Conservation (phyloP, 2,113 vertebrate genomes). For the Engystomops pustulosus region DNA sequence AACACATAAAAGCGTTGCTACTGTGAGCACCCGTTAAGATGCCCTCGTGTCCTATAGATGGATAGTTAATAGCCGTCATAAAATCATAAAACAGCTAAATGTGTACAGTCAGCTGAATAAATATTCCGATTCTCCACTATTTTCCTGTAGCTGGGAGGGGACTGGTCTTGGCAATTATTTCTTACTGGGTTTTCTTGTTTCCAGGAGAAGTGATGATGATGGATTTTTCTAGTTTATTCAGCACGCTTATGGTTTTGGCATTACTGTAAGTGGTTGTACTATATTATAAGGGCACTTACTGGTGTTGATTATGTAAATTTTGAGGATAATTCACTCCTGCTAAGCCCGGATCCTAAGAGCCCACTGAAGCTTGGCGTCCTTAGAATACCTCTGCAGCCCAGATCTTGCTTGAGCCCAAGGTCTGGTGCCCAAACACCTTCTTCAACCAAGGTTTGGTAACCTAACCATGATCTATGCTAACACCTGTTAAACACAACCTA, state of each 20-base stretch:
- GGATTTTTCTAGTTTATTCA: background rate
- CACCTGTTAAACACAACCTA: too few species aligned
- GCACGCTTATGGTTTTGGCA: background rate
- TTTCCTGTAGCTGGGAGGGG: background rate
- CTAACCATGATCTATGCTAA: too few species aligned
- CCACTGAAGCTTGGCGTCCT: too few species aligned
- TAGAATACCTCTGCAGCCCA: too few species aligned
- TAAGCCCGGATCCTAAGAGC: too few species aligned
- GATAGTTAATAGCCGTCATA: background rate
- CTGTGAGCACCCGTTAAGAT: background rate
- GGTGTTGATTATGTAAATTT: too few species aligned
- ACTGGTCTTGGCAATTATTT: background rate
- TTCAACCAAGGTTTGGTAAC: too few species aligned
- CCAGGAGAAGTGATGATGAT: background rate
- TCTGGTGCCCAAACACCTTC: too few species aligned
- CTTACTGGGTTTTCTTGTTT: background rate
- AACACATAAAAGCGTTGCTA: constrained; percentile 3
- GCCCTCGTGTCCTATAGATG: background rate
- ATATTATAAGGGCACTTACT: too few species aligned
- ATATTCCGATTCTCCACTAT: background rate
- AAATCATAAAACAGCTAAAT: background rate
- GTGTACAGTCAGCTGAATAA: background rate
- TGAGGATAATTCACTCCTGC: too few species aligned
- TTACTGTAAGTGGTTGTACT: too few species aligned
- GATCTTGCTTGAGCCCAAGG: too few species aligned